Evolutionary conservation across 2,797 vertebrate species (phyloP), one percentile per base, ranked within the genome.

Genomic region (Rhinichthys osculus): DNA sequence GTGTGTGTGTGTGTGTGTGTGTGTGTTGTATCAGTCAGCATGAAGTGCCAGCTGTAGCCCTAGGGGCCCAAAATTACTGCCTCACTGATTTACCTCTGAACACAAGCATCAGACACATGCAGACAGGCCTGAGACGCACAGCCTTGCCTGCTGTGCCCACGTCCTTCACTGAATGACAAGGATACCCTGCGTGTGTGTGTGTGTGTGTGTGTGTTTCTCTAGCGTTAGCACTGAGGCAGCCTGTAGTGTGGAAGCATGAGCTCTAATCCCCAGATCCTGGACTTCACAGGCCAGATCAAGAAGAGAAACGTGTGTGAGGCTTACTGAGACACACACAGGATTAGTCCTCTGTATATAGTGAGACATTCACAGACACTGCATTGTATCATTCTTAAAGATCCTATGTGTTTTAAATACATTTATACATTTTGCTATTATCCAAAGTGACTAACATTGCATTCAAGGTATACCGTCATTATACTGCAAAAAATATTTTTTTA

Each of bases 131-230:
- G 82, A 87, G 83, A 76, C 33, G 21, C 85, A 79, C 85, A 82
- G 87, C 78, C 62, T 86, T 81, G 77, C 87, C 84, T 59, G 80
- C 87, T 90, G 89, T 89, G 87, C 84, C 57, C 78, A 82, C 72
- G 89, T 80, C 87, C 87, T 89, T 90, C 69, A 87, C 62, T 62
- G 64, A 72, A 85, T 79, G 85, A 87, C 87, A 82, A 82, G 83
- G 86, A 87, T 82, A 81, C 72, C 62, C 66, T 35, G n/a, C 40
- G 5, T 38, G 16, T 38, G 73, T 33, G 78, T 76, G 5, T 44
- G 16, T 54, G 72, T 33, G 78, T 76, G 73, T 47, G 77, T 80
- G 81, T 71, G 69, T 77, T 27, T 69, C 21, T 57, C 11, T 40
- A 33, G 21, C 21, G 7, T 40, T 78, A 40, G 38, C 10, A 13